Evolutionary conservation across 2,888 invertebrate species (phyloP).

Genomic region (Andricus curvator): DNA sequence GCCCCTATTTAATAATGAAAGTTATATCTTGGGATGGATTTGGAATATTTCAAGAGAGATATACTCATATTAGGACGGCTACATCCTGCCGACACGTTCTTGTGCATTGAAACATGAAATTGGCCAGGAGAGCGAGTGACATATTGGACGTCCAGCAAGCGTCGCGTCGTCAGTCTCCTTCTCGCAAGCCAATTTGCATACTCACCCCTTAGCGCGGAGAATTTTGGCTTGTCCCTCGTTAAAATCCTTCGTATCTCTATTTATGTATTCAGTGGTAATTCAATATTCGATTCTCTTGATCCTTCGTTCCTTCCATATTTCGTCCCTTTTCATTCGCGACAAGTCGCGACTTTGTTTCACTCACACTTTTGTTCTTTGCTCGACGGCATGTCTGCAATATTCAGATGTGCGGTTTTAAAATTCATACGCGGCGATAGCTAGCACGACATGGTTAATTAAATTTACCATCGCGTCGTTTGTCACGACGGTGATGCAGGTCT

Average conservation of each 20-base stretch:
- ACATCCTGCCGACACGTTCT: conserved; percentile 14
- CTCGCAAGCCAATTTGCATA: conserved; percentile 44
- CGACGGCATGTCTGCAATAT: conserved; percentile 49
- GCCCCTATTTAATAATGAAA: neutral
- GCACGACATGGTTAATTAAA: conserved; percentile 58
- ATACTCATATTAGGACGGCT: conserved; percentile 10
- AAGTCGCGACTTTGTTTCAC: conserved; percentile 44
- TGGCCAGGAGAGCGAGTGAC: conserved; percentile 42
- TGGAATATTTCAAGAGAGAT: conserved; percentile 28
- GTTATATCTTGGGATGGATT: neutral
- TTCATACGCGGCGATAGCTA: conserved; percentile 58
- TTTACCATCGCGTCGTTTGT: conserved; percentile 55
- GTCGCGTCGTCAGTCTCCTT: conserved; percentile 36
- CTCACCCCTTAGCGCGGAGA: conserved; percentile 37
- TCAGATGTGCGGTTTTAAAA: conserved; percentile 59
- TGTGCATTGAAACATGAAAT: conserved; percentile 36
- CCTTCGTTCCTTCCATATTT: conserved; percentile 37
- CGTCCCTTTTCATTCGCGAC: conserved; percentile 32
- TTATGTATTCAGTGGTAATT: conserved; percentile 62
- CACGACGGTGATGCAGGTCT: conserved; percentile 53
- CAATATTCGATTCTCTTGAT: conserved; percentile 56
- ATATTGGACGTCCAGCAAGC: conserved; percentile 40
- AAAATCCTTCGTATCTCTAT: conserved; percentile 56
- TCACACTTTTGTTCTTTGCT: conserved; percentile 44
- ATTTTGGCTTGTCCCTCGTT: conserved; percentile 48